A percentile compares a stretch with the other conserved stretches of the same genome.
Evolutionary conservation across 2,888 invertebrate genomes (phyloP).

Genomic region (Xanthia togata): DNA sequence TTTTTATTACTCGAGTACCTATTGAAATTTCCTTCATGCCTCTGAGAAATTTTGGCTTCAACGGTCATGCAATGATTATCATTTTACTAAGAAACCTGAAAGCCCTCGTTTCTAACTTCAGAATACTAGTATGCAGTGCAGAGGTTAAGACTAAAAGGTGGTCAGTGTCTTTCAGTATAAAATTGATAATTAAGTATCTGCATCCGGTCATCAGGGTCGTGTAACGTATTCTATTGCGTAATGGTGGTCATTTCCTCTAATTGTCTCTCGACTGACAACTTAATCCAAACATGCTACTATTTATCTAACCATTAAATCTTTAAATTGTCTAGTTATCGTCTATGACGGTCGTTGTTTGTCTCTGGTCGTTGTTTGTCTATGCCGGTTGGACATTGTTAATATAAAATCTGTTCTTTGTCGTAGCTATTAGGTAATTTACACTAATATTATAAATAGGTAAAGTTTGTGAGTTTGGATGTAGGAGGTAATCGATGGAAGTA

Average conservation of each 20-base stretch:
- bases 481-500: neutral
- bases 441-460: no score
- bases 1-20: neutral
- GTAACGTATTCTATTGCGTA: neutral
- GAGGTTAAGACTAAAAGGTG: neutral
- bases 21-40: neutral
- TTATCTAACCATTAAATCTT: neutral
- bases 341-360: neutral
- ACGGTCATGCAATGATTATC: neutral
- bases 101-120: neutral
- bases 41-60: neutral
- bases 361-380: neutral
- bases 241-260: constrained; percentile 3
- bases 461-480: no score
- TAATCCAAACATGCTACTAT: constrained; percentile 7
- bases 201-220: constrained; percentile 2
- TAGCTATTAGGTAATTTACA: no score
- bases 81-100: neutral
- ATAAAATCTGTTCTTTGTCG: neutral
- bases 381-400: neutral
- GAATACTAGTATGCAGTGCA: neutral
- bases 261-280: constrained; percentile 9
- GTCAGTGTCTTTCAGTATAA: neutral
- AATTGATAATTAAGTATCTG: neutral
- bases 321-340: neutral